Evolutionary conservation across 2,888 invertebrate genomes (phyloP), one percentile per base, ranked within the genome.

Genomic region (Tridacna crocea): DNA sequence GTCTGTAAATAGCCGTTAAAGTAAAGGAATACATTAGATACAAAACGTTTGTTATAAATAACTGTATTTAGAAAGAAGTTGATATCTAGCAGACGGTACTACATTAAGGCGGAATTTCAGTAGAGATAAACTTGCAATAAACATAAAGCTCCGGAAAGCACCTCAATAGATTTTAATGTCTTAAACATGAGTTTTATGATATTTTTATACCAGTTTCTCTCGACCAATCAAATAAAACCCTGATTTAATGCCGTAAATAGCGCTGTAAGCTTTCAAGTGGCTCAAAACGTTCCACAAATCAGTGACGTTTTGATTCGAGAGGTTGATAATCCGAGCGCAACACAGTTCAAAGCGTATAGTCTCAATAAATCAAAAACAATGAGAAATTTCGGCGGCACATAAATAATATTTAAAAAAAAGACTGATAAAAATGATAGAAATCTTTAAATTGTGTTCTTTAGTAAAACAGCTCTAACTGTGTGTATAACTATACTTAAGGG

Each of bases 351-450:
- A 81, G 77, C 47, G 13, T 48, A 58, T 36, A 17, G 26, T 26
- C 12, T 6, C 55, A 22, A 66, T 81, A 81, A 81, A 81, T 81
- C 81, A 77, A 58, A 61, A 17, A 27, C 46, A 61, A 77, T 60
- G 58, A 26, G 46, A 36, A 36, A 61, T 74, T 78, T 46, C 46
- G 22, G 27, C 36, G 17, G 22, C 27, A 36, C 36, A 80, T 76
- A 80, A 80, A 76, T 63, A 66, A 76, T 76, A 75, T 66, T 46
- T 55, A 36, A 72, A 72, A 36, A 36, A 36, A 55, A 26, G 60
- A 46, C 36, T 46, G 80, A 76, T 80, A 36, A 55, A 72, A 70
- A 48, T 27, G 78, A 78, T 78, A 73, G 58, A 63, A 73, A 78
- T 15, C 36, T 55, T 63, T 47, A 72, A 55, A 19, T 3, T 55